These are phyloP conservation scores for Spinus olivaceus DNA, from an alignment of 2,797 vertebrate genomes.

Conservation along the genomic window DNA sequence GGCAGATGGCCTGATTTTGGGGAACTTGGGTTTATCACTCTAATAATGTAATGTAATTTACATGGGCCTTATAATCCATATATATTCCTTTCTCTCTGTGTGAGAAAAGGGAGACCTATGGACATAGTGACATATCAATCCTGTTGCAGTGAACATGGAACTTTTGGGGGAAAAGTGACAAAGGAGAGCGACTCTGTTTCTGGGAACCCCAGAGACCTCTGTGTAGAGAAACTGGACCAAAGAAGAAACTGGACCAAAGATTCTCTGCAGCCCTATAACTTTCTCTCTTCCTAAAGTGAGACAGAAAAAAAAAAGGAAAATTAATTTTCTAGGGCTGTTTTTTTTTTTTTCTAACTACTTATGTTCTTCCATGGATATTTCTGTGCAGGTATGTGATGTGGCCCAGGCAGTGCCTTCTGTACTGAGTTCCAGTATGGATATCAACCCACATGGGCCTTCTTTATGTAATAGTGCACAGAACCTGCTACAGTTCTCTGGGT, in stretches of 20 bases:
- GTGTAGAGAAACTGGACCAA: background rate
- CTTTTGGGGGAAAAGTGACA: background rate
- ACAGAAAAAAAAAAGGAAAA: background rate
- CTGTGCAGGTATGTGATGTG: background rate
- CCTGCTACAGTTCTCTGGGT: background rate
- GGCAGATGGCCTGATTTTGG: background rate
- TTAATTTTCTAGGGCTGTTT: background rate
- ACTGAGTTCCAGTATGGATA: background rate
- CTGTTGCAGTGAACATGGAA: background rate
- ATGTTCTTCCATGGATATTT: background rate
- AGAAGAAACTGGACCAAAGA: background rate
- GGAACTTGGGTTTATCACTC: background rate
- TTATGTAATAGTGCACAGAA: background rate
- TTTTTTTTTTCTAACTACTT: background rate
- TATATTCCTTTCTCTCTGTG: background rate
- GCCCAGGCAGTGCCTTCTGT: background rate
- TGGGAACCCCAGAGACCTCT: background rate
- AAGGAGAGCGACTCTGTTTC: background rate
- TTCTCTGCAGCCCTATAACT: background rate
- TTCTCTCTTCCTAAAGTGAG: background rate
- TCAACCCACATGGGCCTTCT: background rate
- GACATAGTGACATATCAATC: background rate
- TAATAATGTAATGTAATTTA: background rate
- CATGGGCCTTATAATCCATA: background rate
- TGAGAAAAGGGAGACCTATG: background rate